Conservation (phyloP, 1,140 invertebrate genomes). For the Akabosia matsudoensis region DNA sequence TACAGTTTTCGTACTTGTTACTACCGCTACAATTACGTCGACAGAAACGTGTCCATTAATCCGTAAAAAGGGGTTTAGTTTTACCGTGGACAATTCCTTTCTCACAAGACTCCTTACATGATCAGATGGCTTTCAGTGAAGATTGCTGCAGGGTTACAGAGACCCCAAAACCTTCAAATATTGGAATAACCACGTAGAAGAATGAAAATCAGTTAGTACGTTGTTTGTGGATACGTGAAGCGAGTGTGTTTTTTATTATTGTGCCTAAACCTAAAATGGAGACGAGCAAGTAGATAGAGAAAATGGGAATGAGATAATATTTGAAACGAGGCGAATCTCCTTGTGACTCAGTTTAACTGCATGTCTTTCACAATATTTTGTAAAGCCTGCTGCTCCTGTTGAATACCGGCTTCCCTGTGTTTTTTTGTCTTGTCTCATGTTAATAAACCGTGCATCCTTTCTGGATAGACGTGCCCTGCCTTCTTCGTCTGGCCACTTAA, state of each 20-base stretch:
- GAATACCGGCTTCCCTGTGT: slow-evolving; percentile 20
- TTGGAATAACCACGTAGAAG: no score
- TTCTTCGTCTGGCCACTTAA: slow-evolving; percentile 20
- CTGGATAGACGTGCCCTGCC: slow-evolving; percentile 15
- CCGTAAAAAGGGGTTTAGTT: not conserved
- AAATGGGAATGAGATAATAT: not conserved
- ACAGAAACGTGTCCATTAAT: not conserved
- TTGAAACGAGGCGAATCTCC: slow-evolving; percentile 12
- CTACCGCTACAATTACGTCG: not conserved
- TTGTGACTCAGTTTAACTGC: slow-evolving; percentile 5
- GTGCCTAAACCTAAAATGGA: not conserved
- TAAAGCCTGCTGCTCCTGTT: slow-evolving; percentile 7
- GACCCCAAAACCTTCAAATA: no score
- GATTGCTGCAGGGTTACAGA: not conserved
- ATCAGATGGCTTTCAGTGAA: not conserved
- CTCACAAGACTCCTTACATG: not conserved
- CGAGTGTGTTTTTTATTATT: not conserved
- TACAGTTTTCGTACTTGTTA: no score
- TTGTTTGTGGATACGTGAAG: not conserved
- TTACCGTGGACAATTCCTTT: not conserved
- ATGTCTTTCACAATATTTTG: slow-evolving; percentile 23
- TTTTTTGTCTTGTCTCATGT: slow-evolving; percentile 12
- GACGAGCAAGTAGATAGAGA: not conserved
- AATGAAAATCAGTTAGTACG: not conserved
- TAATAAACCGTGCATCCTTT: slow-evolving; percentile 22